Conservation (phyloP, 2,797 vertebrate species). For the Mormyrus proboscirostris region DNA sequence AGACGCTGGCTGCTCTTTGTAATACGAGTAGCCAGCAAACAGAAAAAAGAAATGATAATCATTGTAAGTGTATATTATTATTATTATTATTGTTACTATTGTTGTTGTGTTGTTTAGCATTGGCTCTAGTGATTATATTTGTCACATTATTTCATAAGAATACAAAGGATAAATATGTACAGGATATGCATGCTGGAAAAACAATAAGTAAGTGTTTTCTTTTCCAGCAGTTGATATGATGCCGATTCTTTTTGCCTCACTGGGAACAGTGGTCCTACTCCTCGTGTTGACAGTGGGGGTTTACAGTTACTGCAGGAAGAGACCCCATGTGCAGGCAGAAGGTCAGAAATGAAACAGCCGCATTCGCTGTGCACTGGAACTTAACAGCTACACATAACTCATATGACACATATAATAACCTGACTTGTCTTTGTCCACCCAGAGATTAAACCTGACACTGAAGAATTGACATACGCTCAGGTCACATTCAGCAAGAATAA, state of each 20-base stretch:
- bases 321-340: background rate
- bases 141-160: background rate
- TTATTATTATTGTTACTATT: background rate
- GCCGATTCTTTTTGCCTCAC: background rate
- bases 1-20: conserved; percentile 9
- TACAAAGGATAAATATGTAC: background rate
- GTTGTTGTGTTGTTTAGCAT: background rate
- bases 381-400: background rate
- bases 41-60: background rate
- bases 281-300: conserved; percentile 21
- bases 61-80: conserved; percentile 40
- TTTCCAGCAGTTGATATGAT: accelerated
- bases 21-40: conserved; percentile 10
- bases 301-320: conserved; percentile 31
- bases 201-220: background rate
- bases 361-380: background rate
- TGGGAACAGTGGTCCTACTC: conserved; percentile 29
- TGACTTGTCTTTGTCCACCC: background rate
- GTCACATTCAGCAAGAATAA: background rate
- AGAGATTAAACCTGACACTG: background rate
- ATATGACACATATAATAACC: background rate
- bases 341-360: background rate
- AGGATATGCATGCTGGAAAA: background rate
- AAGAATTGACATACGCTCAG: conserved; percentile 3
- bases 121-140: background rate